Base-by-base conservation (phyloP, 2,113 vertebrate genomes). In the Spea multiplicata region DNA sequence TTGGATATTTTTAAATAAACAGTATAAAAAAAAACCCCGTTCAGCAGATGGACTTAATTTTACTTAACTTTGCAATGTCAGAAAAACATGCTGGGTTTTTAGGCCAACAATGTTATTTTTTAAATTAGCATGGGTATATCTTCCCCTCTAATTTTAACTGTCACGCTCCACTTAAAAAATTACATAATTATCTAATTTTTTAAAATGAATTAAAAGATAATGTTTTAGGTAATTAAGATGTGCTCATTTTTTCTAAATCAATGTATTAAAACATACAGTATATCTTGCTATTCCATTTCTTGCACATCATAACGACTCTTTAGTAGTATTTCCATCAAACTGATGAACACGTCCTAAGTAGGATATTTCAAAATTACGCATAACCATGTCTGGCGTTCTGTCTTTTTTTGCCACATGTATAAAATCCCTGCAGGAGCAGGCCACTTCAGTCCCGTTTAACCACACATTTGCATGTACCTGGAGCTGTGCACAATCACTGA, bases 401-500 rank as follows among this genome's bases (percentile, higher is more conserved):
- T 46, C 64, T 75, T 67, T n/a, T n/a, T n/a, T n/a, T 75, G 49
- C 53, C 16, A 44, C 13, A 66, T 30, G 6, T 4, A n/a, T 64
- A 7, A 67, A 66, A 75, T 65, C 17, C 61, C 59, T 59, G 12
- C 47, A 47, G 47, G 59, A 9, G 12, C 44, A 49, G 44, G 16
- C 3, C 73, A 67, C 74, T 55, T 52, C 49, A 45, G 3, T 67
- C 74, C 49, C 16, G 44, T 10, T 66, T 66, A 49, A 66, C 59
- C 6, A 48, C 17, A 6, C 65, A 75, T 75, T 45, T 67, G 16
- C 50, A 53, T 66, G 30, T 8, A 75, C 74, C 64, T 66, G 49
- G 44, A 53, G 62, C 46, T 66, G 62, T 48, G 49, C 8, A 44
- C 46, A 17, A 71, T 14, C 16, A 62, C n/a, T 5, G 10, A 44